Evolutionary conservation across 1,140 invertebrate genomes (phyloP).

Genomic region (Platyscapa corneri): DNA sequence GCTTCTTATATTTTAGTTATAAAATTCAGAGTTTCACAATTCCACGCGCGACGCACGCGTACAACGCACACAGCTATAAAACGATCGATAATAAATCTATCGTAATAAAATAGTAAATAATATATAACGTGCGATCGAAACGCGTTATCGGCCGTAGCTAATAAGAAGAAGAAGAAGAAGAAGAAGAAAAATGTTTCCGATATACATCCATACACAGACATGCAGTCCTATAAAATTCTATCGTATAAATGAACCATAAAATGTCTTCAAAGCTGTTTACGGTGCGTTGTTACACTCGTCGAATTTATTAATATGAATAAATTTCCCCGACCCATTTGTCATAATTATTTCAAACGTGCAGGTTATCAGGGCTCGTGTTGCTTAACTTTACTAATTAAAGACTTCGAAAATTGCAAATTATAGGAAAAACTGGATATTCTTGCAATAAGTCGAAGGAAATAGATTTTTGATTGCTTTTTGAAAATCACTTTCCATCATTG

Average conservation of each 20-base stretch:
- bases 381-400: not conserved
- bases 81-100: constrained; percentile 45
- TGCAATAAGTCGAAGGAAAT: not conserved
- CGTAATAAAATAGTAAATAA: constrained; percentile 46
- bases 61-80: constrained; percentile 1
- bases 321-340: not conserved
- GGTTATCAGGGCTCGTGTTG: not conserved
- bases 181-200: not conserved
- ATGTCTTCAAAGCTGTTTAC: constrained; percentile 2
- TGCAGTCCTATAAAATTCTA: constrained; percentile 21
- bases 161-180: not conserved
- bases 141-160: not conserved
- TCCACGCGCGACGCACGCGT: not conserved
- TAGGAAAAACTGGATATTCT: not conserved
- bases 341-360: constrained; percentile 2
- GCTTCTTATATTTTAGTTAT: not conserved
- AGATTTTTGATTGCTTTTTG: no score
- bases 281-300: not conserved
- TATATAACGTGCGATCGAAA: constrained; percentile 13
- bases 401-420: not conserved
- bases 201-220: not conserved
- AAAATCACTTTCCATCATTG: no score
- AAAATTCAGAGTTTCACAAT: not conserved
- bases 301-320: constrained; percentile 24
- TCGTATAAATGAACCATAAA: constrained; percentile 19